These are phyloP conservation scores for Carterocephalus palaemon DNA, from an alignment of 2,888 invertebrate species.

Conservation along the genomic window DNA sequence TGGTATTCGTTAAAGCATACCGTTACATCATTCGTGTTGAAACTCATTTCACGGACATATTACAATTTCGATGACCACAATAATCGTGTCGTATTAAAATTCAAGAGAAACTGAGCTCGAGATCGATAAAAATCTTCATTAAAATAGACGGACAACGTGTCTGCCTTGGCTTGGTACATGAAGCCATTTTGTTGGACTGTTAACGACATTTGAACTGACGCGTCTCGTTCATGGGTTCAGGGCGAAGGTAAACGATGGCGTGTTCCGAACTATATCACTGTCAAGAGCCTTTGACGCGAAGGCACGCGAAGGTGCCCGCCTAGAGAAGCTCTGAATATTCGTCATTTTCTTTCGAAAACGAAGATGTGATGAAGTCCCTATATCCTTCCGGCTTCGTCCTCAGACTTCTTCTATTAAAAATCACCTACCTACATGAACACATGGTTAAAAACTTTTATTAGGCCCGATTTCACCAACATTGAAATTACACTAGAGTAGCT, in stretches of 20 bases:
- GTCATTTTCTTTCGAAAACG: no score
- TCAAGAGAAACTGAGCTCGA: constrained; percentile 49
- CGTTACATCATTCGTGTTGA: constrained; percentile 28
- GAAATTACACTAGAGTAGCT: no score
- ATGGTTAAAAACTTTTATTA: no score
- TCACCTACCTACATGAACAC: no score
- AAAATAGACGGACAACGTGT: constrained; percentile 46
- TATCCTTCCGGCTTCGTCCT: no score
- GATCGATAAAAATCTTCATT: constrained; percentile 56
- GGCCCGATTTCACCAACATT: no score
- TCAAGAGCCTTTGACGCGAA: no score
- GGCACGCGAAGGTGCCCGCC: constrained; percentile 13
- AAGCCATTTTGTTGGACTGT: constrained; percentile 56
- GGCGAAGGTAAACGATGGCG: constrained; percentile 33
- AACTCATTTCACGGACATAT: constrained; percentile 22
- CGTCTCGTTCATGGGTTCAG: constrained; percentile 31
- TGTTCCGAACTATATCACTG: constrained; percentile 32
- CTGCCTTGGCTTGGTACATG: constrained; percentile 43
- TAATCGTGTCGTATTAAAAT: constrained; percentile 59
- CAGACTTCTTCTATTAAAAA: no score
- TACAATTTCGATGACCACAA: constrained; percentile 29
- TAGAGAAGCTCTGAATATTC: constrained; percentile 10
- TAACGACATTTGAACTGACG: constrained; percentile 53
- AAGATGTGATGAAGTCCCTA: no score
- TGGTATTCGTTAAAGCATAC: constrained; percentile 23